Percentiles rank a stretch among this genome's conserved stretches.
These are phyloP conservation scores for Leguminivora glycinivorella DNA, from an alignment of 1,140 invertebrate species.

Conservation along the genomic window DNA sequence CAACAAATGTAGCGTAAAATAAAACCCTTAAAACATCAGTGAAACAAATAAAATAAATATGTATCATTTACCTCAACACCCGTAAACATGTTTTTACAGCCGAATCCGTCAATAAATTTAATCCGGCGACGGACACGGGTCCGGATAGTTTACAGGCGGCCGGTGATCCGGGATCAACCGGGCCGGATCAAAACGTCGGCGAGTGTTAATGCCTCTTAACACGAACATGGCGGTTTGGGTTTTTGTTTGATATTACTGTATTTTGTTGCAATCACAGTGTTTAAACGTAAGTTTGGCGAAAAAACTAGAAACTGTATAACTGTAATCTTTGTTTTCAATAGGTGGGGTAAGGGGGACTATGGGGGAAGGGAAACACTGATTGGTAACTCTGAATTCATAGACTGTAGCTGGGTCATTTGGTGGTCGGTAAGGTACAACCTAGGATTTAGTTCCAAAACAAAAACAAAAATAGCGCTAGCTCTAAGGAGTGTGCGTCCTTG, in stretches of 20 bases:
- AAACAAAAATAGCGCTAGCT: too few relatives aligned
- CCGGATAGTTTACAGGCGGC: conserved; percentile 4
- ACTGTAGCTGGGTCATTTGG: too few relatives aligned
- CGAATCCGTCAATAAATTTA: conserved; percentile 14
- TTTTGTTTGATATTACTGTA: not conserved
- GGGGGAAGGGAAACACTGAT: too few relatives aligned
- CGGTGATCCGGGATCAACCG: not conserved
- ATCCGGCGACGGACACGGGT: conserved; percentile 12
- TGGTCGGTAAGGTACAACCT: too few relatives aligned
- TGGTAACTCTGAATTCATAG: too few relatives aligned
- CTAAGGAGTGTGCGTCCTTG: too few relatives aligned
- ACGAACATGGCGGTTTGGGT: not conserved
- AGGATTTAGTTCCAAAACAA: too few relatives aligned
- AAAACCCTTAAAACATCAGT: not conserved
- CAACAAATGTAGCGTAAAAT: too few relatives aligned
- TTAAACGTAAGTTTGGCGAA: too few relatives aligned
- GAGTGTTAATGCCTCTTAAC: conserved; percentile 2
- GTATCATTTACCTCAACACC: not conserved
- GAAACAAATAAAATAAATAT: not conserved
- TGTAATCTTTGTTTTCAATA: too few relatives aligned
- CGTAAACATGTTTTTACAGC: not conserved
- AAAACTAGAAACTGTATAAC: too few relatives aligned
- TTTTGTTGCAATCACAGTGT: not conserved
- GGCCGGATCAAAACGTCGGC: conserved; percentile 6
- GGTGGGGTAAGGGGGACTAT: too few relatives aligned